These are phyloP conservation scores for Sinelater perroti DNA, from an alignment of 2,888 invertebrate genomes.

Conservation along the genomic window DNA sequence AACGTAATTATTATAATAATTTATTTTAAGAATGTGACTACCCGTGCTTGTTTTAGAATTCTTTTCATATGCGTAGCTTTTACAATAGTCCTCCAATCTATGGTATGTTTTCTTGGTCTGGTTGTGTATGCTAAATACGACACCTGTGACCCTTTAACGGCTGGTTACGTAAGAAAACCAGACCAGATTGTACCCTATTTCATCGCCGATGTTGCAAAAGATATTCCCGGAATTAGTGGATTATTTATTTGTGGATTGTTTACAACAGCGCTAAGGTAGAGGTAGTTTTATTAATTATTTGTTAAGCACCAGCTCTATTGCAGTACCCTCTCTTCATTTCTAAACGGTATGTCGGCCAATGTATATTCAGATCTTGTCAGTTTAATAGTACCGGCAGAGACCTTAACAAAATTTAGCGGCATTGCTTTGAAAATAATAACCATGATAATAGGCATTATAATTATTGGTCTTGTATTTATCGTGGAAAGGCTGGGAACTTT, in stretches of 20 bases:
- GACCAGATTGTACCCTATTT: conserved; percentile 71
- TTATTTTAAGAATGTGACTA: conserved; percentile 48
- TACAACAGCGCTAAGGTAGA: conserved; percentile 71
- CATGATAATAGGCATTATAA: conserved; percentile 68
- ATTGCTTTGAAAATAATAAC: conserved; percentile 66
- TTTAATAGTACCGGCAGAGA: conserved; percentile 63
- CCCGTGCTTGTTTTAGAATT: conserved; percentile 56
- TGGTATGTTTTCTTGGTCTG: conserved; percentile 48
- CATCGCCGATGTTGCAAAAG: conserved; percentile 70
- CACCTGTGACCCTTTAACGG: conserved; percentile 69
- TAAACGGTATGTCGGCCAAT: conserved; percentile 72
- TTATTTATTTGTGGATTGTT: conserved; percentile 78
- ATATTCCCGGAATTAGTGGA: conserved; percentile 74
- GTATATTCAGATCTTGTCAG: conserved; percentile 72
- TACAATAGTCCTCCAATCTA: conserved; percentile 60
- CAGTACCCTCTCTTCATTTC: conserved; percentile 70
- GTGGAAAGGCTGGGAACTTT: conserved; percentile 72
- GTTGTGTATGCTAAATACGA: conserved; percentile 70
- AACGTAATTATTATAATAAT: conserved; percentile 47
- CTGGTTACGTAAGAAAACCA: conserved; percentile 64
- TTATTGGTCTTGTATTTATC: conserved; percentile 76
- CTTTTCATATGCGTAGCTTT: not conserved
- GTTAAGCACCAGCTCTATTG: too few relatives aligned
- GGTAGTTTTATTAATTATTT: too few relatives aligned
- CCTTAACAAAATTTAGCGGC: conserved; percentile 64